Evolutionary conservation across 2,888 invertebrate species (phyloP).

Genomic region (Ichneumoninae sp.): DNA sequence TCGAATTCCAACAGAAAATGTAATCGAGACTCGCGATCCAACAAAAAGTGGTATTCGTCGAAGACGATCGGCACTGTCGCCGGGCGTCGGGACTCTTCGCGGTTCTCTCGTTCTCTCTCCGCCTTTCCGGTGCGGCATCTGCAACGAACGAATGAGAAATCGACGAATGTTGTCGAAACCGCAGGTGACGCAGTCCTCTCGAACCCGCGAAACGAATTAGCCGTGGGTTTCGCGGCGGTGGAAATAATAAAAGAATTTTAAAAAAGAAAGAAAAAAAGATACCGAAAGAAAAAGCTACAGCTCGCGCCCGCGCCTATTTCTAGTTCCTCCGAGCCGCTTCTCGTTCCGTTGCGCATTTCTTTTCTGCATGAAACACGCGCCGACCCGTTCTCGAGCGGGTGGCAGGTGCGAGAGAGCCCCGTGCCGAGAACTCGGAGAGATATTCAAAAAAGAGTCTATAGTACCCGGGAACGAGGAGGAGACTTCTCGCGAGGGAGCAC

Average conservation of each 20-base stretch:
- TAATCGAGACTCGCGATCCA: slow-evolving; percentile 61
- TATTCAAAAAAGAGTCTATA: slow-evolving; percentile 71
- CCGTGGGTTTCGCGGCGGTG: slow-evolving; percentile 55
- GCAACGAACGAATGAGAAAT: slow-evolving; percentile 41
- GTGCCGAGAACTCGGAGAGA: slow-evolving; percentile 54
- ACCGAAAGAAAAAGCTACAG: slow-evolving; percentile 18
- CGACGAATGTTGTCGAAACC: slow-evolving; percentile 67
- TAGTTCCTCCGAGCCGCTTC: slow-evolving; percentile 72
- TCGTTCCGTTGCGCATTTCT: slow-evolving; percentile 58
- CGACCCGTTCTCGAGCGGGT: slow-evolving; percentile 61
- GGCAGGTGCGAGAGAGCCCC: slow-evolving; percentile 74
- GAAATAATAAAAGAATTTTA: slow-evolving; percentile 49
- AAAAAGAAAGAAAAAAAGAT: slow-evolving; percentile 60
- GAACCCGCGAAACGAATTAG: slow-evolving; percentile 78
- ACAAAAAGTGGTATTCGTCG: slow-evolving; percentile 72
- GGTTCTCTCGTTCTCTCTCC: slow-evolving; percentile 36
- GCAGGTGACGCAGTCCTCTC: slow-evolving; percentile 74
- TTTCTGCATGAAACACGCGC: slow-evolving; percentile 51
- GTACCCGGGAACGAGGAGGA: slow-evolving; percentile 42
- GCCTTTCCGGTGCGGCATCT: slow-evolving; percentile 48
- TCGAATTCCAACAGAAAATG: slow-evolving; percentile 66
- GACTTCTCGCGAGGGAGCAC: not conserved
- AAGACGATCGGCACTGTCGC: slow-evolving; percentile 64
- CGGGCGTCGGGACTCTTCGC: slow-evolving; percentile 64
- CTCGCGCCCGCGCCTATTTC: slow-evolving; percentile 72